Evolutionary conservation across 2,113 vertebrate genomes (phyloP).

Genomic region (Oreocharis arfaki): DNA sequence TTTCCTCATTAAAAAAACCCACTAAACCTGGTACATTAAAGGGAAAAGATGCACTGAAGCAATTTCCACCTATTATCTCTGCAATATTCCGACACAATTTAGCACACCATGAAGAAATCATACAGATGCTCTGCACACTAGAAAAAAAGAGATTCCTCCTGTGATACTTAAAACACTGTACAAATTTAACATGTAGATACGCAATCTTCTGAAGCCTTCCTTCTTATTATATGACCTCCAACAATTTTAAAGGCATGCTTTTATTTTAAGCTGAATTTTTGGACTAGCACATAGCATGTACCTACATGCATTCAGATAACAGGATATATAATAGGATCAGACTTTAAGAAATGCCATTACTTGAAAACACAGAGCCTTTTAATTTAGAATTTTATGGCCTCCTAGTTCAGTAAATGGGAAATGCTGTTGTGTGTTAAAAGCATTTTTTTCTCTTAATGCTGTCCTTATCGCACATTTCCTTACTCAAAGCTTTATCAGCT

Average conservation of each 20-base stretch:
- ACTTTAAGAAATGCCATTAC: not conserved
- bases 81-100: not conserved
- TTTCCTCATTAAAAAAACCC: not conserved
- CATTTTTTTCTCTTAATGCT: not conserved
- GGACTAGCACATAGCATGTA: not conserved
- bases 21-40: not conserved
- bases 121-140: not conserved
- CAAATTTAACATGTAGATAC: not conserved
- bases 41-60: not conserved
- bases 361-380: not conserved
- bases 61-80: not conserved
- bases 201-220: not conserved
- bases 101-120: not conserved
- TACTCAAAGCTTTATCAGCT: not conserved
- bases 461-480: not conserved
- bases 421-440: fast-evolving
- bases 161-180: not conserved
- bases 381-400: not conserved
- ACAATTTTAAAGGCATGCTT: not conserved
- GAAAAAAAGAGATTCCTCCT: not conserved
- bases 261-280: not conserved
- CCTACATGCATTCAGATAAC: not conserved
- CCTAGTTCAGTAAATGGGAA: not conserved
- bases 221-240: not conserved
- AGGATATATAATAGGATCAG: not conserved